Evolutionary conservation across 1,140 invertebrate genomes (phyloP).

Genomic region (Drosophila takahashii): DNA sequence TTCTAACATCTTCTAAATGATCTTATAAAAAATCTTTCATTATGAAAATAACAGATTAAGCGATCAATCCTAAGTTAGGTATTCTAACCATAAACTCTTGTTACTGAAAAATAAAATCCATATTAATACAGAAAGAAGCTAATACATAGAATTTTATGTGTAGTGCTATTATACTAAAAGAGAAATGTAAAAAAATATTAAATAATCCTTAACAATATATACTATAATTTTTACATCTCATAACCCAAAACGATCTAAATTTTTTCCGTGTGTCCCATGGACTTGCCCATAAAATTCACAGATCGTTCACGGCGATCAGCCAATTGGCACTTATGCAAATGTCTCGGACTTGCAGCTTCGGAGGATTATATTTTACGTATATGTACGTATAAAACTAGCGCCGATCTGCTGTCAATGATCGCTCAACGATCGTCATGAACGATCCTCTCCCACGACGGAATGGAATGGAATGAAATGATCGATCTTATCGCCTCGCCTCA

Average conservation of each 20-base stretch:
- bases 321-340: conserved; percentile 64
- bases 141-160: too few relatives aligned
- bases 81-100: too few relatives aligned
- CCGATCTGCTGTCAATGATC: conserved; percentile 55
- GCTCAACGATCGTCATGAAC: conserved; percentile 41
- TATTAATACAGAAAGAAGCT: too few relatives aligned
- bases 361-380: conserved; percentile 28
- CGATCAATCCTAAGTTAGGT: too few relatives aligned
- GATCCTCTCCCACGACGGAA: conserved; percentile 27
- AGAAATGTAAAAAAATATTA: too few relatives aligned
- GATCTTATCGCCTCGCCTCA: conserved; percentile 51
- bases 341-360: conserved; percentile 20
- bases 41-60: too few relatives aligned
- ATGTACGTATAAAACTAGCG: conserved; percentile 2
- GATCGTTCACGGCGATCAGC: conserved; percentile 31
- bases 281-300: conserved; percentile 36
- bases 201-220: not conserved
- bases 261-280: conserved; percentile 1
- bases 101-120: too few relatives aligned
- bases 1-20: too few relatives aligned
- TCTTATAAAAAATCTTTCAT: too few relatives aligned
- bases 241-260: not conserved
- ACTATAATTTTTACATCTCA: not conserved
- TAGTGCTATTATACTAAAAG: too few relatives aligned
- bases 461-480: conserved; percentile 15